These are phyloP conservation scores for Caiman crocodilus DNA, from an alignment of 2,797 vertebrate species.

Conservation along the genomic window DNA sequence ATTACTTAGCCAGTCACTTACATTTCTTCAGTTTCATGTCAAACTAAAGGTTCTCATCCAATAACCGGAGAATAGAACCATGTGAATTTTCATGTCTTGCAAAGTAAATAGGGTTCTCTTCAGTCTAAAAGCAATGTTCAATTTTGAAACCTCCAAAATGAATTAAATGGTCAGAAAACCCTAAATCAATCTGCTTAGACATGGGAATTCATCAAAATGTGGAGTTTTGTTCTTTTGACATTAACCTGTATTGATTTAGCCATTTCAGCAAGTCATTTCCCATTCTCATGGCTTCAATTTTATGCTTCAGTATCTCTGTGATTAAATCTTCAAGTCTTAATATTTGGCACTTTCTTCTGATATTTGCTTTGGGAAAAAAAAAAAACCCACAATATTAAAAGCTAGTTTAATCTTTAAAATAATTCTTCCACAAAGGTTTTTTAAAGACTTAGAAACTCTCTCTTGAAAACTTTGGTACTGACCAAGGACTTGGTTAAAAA, in stretches of 20 bases:
- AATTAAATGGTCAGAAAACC: constrained; percentile 60
- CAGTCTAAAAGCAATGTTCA: constrained; percentile 35
- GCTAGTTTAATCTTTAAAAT: constrained; percentile 42
- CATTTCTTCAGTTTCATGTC: background rate
- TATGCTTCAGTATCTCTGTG: constrained; percentile 40
- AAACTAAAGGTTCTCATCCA: constrained; percentile 2
- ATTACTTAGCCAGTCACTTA: background rate
- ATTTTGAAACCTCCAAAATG: background rate
- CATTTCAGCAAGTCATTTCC: constrained; percentile 59
- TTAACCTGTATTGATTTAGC: constrained; percentile 58
- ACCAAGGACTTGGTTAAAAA: too few relatives aligned
- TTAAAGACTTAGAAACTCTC: background rate
- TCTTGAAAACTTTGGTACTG: constrained; percentile 1
- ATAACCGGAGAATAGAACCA: background rate
- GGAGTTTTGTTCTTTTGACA: constrained; percentile 54
- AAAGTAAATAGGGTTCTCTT: constrained; percentile 63
- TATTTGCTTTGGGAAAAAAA: background rate
- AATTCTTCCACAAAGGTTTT: constrained; percentile 44
- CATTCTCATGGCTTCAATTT: constrained; percentile 49
- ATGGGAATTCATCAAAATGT: constrained; percentile 56
- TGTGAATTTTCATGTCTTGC: constrained; percentile 25
- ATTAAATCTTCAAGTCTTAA: constrained; percentile 54
- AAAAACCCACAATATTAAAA: constrained; percentile 15
- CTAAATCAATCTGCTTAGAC: constrained; percentile 38
- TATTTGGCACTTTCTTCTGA: constrained; percentile 16